Evolutionary conservation across 2,113 vertebrate genomes (phyloP).

Genomic region (Crypturellus undulatus): DNA sequence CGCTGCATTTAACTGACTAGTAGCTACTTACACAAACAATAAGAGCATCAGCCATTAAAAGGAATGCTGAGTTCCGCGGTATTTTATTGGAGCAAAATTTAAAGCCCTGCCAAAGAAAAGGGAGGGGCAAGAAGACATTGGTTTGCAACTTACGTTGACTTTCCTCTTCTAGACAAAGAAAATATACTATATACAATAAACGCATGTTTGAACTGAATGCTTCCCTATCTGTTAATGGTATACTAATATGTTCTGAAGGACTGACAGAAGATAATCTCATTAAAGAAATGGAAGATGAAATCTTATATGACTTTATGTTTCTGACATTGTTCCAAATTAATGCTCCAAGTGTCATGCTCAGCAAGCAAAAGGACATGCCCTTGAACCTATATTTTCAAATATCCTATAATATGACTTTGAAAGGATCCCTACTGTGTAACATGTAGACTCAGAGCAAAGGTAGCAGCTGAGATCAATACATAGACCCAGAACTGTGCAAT

Average conservation of each 20-base stretch:
- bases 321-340: neutral
- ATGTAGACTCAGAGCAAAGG: neutral
- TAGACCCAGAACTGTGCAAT: constrained; percentile 17
- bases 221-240: neutral
- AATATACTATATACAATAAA: neutral
- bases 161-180: neutral
- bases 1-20: constrained; percentile 18
- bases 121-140: neutral
- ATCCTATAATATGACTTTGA: neutral
- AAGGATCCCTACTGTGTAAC: neutral
- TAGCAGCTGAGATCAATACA: constrained; percentile 36
- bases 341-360: neutral
- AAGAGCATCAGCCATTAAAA: neutral
- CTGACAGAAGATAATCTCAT: neutral
- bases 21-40: constrained; percentile 15
- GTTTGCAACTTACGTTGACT: neutral
- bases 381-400: neutral
- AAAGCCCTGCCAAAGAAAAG: neutral
- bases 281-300: neutral
- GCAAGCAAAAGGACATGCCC: neutral
- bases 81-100: neutral
- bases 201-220: neutral
- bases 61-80: neutral
- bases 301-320: neutral
- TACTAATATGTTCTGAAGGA: neutral